Evolutionary conservation across 2,113 vertebrate genomes (phyloP).

Genomic region (Erinaceus europaeus): DNA sequence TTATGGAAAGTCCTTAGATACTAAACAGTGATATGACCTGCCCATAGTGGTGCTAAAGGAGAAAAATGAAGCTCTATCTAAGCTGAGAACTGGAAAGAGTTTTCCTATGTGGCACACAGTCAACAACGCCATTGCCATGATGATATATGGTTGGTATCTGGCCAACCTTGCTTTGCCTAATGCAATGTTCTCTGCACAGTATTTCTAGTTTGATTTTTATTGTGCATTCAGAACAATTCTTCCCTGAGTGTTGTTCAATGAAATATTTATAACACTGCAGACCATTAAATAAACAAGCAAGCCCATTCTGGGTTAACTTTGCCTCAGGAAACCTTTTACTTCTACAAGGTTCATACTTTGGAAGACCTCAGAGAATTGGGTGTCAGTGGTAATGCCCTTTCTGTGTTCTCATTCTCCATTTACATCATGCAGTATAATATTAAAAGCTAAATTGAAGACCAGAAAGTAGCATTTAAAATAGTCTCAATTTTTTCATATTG

Average conservation of each 20-base stretch:
- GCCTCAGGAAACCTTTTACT: conserved; percentile 22
- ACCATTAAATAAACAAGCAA: conserved; percentile 48
- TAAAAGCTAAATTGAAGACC: not conserved
- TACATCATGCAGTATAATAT: not conserved
- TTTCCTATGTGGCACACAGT: not conserved
- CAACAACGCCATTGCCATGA: fast-evolving
- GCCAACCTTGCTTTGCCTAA: not conserved
- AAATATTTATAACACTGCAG: conserved; percentile 64
- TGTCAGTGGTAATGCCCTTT: not conserved
- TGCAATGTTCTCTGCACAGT: not conserved
- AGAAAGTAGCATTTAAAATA: not conserved
- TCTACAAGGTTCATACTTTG: conserved; percentile 38
- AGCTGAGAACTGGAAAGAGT: not conserved
- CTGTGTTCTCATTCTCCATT: not conserved
- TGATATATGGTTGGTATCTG: not conserved
- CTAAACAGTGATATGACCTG: not conserved
- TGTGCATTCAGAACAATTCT: conserved; percentile 37
- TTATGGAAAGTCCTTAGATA: not conserved
- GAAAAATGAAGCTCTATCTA: not conserved
- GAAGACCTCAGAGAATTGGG: not conserved
- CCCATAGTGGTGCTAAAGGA: not conserved
- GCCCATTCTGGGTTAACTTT: conserved; percentile 33
- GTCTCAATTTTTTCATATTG: not conserved
- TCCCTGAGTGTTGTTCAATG: conserved; percentile 27
- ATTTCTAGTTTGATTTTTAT: conserved; percentile 34